Base-by-base conservation (phyloP, 2,888 invertebrate genomes). In the Sarcophaga caerulescens region DNA sequence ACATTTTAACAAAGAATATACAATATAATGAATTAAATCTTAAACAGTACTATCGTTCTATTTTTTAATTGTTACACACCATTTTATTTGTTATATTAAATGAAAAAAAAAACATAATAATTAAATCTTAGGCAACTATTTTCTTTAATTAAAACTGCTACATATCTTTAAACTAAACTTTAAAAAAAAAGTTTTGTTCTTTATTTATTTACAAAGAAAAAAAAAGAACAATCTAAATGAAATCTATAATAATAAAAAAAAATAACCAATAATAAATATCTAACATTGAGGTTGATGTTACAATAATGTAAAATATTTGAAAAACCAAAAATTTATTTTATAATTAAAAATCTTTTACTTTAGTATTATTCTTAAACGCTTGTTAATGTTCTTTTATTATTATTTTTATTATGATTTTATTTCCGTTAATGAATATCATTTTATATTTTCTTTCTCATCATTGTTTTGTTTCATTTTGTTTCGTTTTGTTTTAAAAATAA, bases 31-130 rank as follows among this genome's bases (percentile, higher is more conserved):
- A 82, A 81, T 71, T 79, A 75, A 81, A 77, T 83, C 85, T 86
- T 69, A 87, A 88, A 74, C 73, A 76, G 78, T 82, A 82, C 82
- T 81, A 76, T 85, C 73, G 44, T 66, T 74, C 63, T 71, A 17
- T 90, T 90, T 90, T 89, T 90, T 90, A 88, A 90, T 90, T 90
- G 91, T 91, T 90, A 90, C 89, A 90, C 91, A 90, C 91, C 88
- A 90, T 89, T 89, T 89, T 89, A 87, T 87, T 89, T 79, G 63
- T 84, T 84, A 88, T 88, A 90, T 89, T 89, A 89, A 90, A 89
- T 57, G 57, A 73, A 69, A 57, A 62, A 70, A 65, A 70, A 70
- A n/a, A 70, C 89, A 89, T 89, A 90, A 88, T 90, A 89, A 89
- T 90, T 89, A 89, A 89, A 88, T 78, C 86, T 87, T 87, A 82